Base-by-base conservation (phyloP, 2,888 invertebrate species). In the Drosophila lutescens region DNA sequence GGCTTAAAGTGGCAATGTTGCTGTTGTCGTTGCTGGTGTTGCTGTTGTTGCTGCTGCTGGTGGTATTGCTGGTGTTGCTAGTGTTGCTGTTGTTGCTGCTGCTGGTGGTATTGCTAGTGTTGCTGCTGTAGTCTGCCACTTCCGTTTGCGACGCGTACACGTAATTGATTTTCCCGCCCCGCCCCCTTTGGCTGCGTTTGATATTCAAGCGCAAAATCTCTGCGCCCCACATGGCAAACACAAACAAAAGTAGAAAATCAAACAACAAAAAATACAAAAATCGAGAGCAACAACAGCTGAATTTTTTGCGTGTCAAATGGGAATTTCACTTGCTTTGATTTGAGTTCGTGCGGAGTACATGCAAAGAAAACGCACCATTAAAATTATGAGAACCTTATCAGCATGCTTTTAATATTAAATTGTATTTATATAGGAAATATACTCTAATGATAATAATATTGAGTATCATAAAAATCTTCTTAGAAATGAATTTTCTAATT, bases 141-240 rank as follows among this genome's bases (percentile, higher is more conserved):
- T 76, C 76, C 76, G 77, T 55, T 66, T 76, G 74, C 74, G 69
- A 77, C 76, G 71, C 76, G 56, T 65, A 70, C 57, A 55, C 77
- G 77, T 74, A 77, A 70, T 77, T 77, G 73, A 77, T 77, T 77
- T 77, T 77, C 66, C 76, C 74, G 70, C 47, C 50, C 70, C 59
- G 51, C 51, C 47, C 41, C 59, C 51, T 6, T 15, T 41, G 7
- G n/a, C 32, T n/a, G 4, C 53, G 51, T 61, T 62, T 63, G 62
- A 67, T 67, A 66, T 66, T 66, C 65, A 54, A 66, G 65, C 68
- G 56, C 20, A 49, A 70, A 61, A 71, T 71, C 61, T 61, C 43
- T 17, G 49, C 15, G 41, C 23, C 49, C 40, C 38, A 36, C 62
- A 60, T 17, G 36, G 30, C 58, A 66, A 62, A 61, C 44, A 36